Conservation (phyloP, 2,888 invertebrate genomes). For the Tanypteryx hageni region DNA sequence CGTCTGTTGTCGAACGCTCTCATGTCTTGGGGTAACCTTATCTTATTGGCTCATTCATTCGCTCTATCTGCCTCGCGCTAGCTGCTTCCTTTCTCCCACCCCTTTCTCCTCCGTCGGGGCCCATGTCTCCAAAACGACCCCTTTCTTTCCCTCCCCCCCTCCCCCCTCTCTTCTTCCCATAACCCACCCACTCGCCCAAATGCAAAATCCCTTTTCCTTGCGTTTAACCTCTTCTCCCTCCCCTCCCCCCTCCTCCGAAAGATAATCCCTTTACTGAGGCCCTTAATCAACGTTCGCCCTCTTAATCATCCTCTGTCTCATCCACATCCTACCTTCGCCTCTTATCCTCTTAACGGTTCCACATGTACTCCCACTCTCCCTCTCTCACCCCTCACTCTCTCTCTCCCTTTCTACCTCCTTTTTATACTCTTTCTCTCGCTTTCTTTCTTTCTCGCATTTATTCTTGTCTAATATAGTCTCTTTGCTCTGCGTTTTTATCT, state of each 20-base stretch:
- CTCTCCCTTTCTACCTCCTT: not conserved
- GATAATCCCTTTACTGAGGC: conserved; percentile 62
- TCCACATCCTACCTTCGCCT: conserved; percentile 9
- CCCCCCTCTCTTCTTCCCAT: not conserved
- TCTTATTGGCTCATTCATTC: conserved; percentile 22
- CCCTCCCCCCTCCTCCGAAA: conserved; percentile 17
- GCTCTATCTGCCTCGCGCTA: not conserved
- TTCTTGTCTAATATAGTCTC: not conserved
- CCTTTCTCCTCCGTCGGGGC: not conserved
- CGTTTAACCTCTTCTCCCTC: conserved; percentile 7
- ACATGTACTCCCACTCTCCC: not conserved
- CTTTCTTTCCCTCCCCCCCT: not conserved
- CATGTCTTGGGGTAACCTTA: conserved; percentile 29
- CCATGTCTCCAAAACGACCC: not conserved
- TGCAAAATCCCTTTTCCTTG: conserved; percentile 29
- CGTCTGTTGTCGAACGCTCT: not conserved
- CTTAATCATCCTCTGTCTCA: conserved; percentile 52
- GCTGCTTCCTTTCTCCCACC: not conserved
- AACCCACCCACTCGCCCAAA: not conserved
- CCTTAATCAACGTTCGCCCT: conserved; percentile 63
- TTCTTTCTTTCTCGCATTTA: not conserved
- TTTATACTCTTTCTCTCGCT: not conserved
- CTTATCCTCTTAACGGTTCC: conserved; percentile 60
- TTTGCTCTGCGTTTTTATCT: not conserved
- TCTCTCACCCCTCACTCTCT: not conserved